Percentiles rank a stretch among this genome's conserved stretches.
phyloP scores from a whole-genome alignment of 2,888 invertebrate species.

The Andrena marginata region DNA sequence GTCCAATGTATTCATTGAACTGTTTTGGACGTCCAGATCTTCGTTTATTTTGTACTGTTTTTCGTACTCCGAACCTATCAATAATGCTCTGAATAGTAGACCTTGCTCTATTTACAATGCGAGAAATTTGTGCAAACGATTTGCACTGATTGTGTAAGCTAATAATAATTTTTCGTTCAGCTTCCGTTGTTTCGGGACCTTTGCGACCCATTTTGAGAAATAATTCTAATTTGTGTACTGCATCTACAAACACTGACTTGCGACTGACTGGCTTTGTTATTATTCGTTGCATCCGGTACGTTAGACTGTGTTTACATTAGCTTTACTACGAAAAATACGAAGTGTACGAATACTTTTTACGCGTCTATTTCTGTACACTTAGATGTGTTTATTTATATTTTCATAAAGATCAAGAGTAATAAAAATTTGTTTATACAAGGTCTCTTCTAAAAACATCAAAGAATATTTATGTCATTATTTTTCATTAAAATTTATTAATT shows the following conservation, averaged over 20 bases:
- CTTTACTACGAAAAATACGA: neutral
- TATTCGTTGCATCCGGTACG: neutral
- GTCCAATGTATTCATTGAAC: neutral
- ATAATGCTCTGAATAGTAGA: neutral
- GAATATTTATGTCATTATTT: neutral
- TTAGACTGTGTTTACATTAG: neutral
- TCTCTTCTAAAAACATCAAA: neutral
- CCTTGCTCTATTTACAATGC: neutral
- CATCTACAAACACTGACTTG: neutral
- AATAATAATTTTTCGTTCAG: neutral
- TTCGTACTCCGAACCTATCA: neutral
- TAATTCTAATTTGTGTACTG: neutral
- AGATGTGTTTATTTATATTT: neutral
- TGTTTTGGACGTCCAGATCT: neutral
- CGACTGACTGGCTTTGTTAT: neutral
- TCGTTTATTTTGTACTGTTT: conserved; percentile 1
- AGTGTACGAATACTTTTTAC: neutral
- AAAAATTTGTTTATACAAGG: neutral
- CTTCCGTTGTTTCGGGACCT: neutral
- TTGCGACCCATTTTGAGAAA: neutral
- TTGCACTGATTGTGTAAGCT: neutral
- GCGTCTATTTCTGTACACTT: conserved; percentile 3
- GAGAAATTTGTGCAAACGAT: neutral
- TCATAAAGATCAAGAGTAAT: neutral
- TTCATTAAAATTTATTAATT: neutral